Percentiles rank a stretch among this genome's conserved stretches.
Conservation (phyloP, 2,797 vertebrate species). For the Kryptolebias ocellatus region DNA sequence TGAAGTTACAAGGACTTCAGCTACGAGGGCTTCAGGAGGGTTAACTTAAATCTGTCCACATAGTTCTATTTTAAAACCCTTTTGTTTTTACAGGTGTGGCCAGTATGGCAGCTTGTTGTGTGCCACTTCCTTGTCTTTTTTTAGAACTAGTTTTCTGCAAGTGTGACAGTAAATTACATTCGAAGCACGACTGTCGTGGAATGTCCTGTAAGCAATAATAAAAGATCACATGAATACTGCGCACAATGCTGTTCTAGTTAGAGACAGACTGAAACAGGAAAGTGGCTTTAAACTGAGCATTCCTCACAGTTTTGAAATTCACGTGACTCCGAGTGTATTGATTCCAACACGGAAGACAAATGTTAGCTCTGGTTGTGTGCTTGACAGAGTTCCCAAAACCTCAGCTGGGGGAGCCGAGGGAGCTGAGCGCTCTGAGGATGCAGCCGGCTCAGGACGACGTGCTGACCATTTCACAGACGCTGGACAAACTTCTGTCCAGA, state of each 20-base stretch:
- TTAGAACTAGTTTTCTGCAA: constrained; percentile 52
- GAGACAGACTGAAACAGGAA: constrained; percentile 16
- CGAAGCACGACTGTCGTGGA: constrained; percentile 47
- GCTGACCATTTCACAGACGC: constrained; percentile 85
- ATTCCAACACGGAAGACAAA: constrained; percentile 46
- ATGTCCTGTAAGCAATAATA: constrained; percentile 45
- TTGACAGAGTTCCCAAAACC: constrained; percentile 85
- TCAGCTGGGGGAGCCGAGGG: constrained; percentile 80
- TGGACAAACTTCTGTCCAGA: constrained; percentile 87
- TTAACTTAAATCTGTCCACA: constrained; percentile 40
- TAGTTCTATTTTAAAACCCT: constrained; percentile 51
- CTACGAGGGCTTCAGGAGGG: too few species aligned
- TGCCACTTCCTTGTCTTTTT: constrained; percentile 57
- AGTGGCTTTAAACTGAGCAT: constrained; percentile 36
- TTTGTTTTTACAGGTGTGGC: constrained; percentile 81
- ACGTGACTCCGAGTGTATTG: constrained; percentile 14
- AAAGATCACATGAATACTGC: constrained; percentile 28
- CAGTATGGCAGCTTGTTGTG: constrained; percentile 56
- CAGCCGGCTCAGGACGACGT: constrained; percentile 86
- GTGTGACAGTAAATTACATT: constrained; percentile 46
- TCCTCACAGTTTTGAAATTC: constrained; percentile 39
- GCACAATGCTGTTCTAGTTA: constrained; percentile 1
- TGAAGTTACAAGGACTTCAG: too few species aligned
- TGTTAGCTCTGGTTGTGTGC: constrained; percentile 41
- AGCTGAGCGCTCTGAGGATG: constrained; percentile 82